Evolutionary conservation across 2,113 vertebrate genomes (phyloP), one percentile per base, ranked within the genome.

Genomic region (Origma solitaria): DNA sequence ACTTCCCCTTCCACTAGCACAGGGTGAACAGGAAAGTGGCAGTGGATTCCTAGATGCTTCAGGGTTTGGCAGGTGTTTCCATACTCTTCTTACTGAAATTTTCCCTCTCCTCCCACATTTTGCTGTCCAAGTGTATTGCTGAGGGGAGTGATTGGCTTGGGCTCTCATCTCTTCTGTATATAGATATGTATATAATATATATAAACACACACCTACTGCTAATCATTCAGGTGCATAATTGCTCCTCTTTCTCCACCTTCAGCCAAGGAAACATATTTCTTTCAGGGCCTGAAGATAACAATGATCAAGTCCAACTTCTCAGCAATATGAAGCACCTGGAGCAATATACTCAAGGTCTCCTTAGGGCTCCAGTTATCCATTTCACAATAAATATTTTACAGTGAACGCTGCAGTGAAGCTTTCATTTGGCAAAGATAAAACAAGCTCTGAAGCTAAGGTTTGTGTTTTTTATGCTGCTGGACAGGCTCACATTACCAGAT

Each of bases 331-430:
- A 88, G 69, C 93, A 79, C 88, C 65, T 93, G 72, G 64, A 84
- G 88, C 88, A 81, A 56, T 75, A 60, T 94, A 95, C 62, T 70
- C 90, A 86, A 88, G 68, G 71, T 88, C 86, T 86, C 65, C 0
- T 84, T 83, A 93, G 57, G 53, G 93, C 82, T 93, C 88, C 92
- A 78, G 56, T 84, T 96, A 96, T 57, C 77, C 86, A 53, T 86
- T 90, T 96, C 92, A 95, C 92, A 97, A 97, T 97, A 97, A 97
- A 97, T 89, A 95, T 79, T 93, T 96, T 95, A 96, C 76, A 78
- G 92, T 50, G 82, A 94, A 79, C 3, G 2, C 27, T 71, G 94
- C 61, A 78, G 69, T 91, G 76, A 86, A 49, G 40, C 80, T 96
- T 94, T 97, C 90, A 88, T 97, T 97, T 86, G 80, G 47, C 20